Percentiles rank a stretch among this genome's conserved stretches.
These are phyloP conservation scores for Bombylius discolor DNA, from an alignment of 2,888 invertebrate species.

Conservation along the genomic window DNA sequence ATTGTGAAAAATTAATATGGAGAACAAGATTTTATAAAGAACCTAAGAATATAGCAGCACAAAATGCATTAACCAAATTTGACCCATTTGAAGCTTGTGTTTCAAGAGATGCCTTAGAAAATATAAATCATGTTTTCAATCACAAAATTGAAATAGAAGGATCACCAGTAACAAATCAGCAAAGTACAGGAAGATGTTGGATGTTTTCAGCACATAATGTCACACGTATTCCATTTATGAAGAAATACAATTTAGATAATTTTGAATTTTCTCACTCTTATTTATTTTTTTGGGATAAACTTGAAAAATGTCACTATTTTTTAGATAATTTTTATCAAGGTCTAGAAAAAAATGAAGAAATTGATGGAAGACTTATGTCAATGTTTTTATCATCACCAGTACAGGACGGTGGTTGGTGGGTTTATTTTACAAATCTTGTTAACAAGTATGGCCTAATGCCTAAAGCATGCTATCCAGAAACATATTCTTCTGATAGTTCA, in stretches of 20 bases:
- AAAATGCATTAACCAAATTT: too few species aligned
- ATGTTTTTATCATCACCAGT: conserved; percentile 54
- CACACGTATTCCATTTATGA: conserved; percentile 73
- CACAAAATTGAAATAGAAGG: conserved; percentile 60
- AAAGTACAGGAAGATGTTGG: conserved; percentile 81
- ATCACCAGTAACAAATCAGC: conserved; percentile 81
- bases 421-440: conserved; percentile 78
- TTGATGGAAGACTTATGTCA: conserved; percentile 49
- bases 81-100: too few species aligned
- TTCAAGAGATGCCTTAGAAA: too few species aligned
- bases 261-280: conserved; percentile 85
- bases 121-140: too few species aligned
- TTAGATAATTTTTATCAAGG: conserved; percentile 69
- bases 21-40: too few species aligned
- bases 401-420: conserved; percentile 84
- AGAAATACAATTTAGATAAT: conserved; percentile 68
- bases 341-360: conserved; percentile 53
- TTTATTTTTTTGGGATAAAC: conserved; percentile 87
- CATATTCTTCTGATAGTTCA: conserved; percentile 63
- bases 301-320: conserved; percentile 77
- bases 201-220: conserved; percentile 77
- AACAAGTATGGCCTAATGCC: conserved; percentile 81
- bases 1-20: too few species aligned
- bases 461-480: conserved; percentile 75
- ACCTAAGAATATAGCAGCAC: too few species aligned